Conservation (phyloP, 2,113 vertebrate genomes). For the Fregetta grallaria region DNA sequence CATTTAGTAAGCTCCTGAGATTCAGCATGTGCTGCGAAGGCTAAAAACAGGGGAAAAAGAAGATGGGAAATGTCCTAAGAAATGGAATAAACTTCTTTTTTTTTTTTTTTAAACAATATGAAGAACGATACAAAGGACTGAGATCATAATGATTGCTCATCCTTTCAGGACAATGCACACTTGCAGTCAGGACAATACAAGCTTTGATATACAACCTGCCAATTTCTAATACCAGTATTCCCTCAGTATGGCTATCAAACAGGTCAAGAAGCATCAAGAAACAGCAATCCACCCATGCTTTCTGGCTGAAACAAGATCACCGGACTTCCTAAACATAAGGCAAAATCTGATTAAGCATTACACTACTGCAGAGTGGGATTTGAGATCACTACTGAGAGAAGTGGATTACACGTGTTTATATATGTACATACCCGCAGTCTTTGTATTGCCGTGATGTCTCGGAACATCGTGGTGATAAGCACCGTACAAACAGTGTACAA, state of each 20-base stretch:
- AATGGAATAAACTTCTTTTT: neutral
- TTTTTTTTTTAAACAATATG: neutral
- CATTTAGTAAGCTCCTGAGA: neutral
- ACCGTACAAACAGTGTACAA: neutral
- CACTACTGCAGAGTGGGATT: neutral
- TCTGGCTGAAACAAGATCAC: neutral
- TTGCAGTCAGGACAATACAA: neutral
- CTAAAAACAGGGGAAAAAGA: rapidly evolving
- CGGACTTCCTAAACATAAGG: neutral
- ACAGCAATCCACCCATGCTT: neutral
- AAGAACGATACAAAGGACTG: neutral
- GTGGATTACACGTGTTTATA: rapidly evolving
- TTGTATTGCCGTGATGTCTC: neutral
- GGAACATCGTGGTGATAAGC: neutral
- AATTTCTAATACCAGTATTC: neutral
- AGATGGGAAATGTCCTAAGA: neutral
- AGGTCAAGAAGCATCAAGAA: neutral
- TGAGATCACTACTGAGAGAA: neutral
- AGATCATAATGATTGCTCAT: neutral
- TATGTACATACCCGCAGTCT: neutral
- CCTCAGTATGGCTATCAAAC: neutral
- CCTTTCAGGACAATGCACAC: neutral
- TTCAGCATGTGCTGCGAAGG: neutral
- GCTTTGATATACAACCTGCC: neutral
- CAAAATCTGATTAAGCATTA: neutral